phyloP scores from a whole-genome alignment of 2,113 vertebrate genomes.

The Lota lota region DNA sequence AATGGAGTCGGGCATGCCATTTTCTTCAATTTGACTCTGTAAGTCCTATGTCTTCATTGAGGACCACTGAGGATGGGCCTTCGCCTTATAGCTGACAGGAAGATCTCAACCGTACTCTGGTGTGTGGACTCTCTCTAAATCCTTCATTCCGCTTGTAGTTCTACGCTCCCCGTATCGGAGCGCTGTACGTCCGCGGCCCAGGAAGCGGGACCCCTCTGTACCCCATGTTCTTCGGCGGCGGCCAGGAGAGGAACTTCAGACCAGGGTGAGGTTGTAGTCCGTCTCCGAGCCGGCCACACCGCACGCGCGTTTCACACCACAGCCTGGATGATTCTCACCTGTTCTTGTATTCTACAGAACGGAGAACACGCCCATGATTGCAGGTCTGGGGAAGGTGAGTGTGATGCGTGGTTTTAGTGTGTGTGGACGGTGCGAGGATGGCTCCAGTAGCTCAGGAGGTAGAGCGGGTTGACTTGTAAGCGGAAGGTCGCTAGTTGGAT shows the following conservation, averaged over 20 bases:
- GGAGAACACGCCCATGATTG: slow-evolving; percentile 97
- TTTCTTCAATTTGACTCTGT: no score
- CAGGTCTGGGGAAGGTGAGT: slow-evolving; percentile 89
- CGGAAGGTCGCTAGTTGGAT: no score
- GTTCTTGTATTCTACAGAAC: slow-evolving; percentile 75
- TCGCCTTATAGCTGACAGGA: background rate
- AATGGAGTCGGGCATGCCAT: no score
- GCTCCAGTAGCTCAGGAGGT: no score
- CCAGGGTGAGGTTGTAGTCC: slow-evolving; percentile 80
- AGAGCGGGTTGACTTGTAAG: no score
- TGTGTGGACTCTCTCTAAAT: background rate
- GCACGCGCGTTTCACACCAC: background rate
- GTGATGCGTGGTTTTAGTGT: background rate
- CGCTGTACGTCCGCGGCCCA: slow-evolving; percentile 77
- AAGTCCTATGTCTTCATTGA: no score
- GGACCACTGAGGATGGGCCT: no score
- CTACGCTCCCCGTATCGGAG: slow-evolving; percentile 86
- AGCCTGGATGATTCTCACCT: background rate
- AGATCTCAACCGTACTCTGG: background rate
- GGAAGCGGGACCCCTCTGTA: slow-evolving; percentile 75
- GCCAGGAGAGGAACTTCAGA: slow-evolving; percentile 89
- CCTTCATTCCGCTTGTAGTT: slow-evolving; percentile 74
- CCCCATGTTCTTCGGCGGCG: slow-evolving; percentile 91
- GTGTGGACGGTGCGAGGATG: no score
- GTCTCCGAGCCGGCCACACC: background rate